These are phyloP conservation scores for Spisula subtruncata DNA, from an alignment of 2,888 invertebrate genomes.

Conservation along the genomic window DNA sequence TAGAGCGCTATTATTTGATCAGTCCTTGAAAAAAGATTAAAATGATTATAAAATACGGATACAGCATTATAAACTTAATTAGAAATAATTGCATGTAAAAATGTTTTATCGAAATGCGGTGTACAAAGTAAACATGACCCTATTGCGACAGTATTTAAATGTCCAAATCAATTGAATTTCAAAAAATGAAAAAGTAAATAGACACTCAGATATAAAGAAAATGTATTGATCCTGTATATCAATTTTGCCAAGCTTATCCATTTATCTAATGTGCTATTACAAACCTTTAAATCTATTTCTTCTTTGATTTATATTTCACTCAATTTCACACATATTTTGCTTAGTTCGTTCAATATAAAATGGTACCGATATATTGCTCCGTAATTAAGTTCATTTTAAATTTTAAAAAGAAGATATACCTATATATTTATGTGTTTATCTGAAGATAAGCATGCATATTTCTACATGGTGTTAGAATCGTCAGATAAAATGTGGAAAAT, in stretches of 20 bases:
- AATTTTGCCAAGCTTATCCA: neutral
- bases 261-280: constrained; percentile 7
- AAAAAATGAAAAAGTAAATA: neutral
- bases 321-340: neutral
- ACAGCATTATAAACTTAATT: neutral
- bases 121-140: constrained; percentile 18
- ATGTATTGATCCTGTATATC: neutral
- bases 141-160: constrained; percentile 23
- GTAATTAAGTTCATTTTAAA: neutral
- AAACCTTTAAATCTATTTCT: neutral
- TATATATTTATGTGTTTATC: neutral
- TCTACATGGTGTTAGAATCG: no score
- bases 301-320: neutral
- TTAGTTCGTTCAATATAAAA: neutral
- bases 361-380: neutral
- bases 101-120: constrained; percentile 18
- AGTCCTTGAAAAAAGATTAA: neutral
- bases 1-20: no score
- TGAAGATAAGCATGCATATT: no score
- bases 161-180: constrained; percentile 15
- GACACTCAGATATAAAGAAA: neutral
- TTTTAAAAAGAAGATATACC: no score
- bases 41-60: neutral
- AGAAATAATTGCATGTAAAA: neutral
- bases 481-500: neutral